phyloP scores from a whole-genome alignment of 1,140 invertebrate species.

The Akabosia matsudoensis region DNA sequence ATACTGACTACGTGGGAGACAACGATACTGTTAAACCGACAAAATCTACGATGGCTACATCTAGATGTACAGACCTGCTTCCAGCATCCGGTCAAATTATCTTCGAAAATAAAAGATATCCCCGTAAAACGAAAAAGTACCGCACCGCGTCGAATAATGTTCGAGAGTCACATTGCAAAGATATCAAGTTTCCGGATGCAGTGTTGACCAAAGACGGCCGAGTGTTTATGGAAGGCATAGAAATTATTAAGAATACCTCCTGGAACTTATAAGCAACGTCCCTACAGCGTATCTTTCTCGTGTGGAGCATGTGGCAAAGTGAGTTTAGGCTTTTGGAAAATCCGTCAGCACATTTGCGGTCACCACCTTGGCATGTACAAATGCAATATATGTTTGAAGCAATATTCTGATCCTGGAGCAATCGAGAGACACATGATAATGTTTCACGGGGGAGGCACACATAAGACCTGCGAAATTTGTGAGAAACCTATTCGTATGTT shows the following conservation, averaged over 20 bases:
- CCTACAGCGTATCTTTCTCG: neutral
- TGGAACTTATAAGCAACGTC: neutral
- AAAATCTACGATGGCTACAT: no score
- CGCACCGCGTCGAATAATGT: neutral
- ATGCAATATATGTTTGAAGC: neutral
- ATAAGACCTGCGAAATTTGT: no score
- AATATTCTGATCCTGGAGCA: neutral
- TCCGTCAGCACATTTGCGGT: neutral
- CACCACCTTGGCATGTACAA: conserved; percentile 14
- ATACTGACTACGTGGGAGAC: neutral
- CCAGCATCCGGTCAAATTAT: neutral
- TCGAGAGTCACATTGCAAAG: neutral
- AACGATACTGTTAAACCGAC: neutral
- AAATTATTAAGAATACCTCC: neutral
- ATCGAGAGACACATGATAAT: no score
- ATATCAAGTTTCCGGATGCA: neutral
- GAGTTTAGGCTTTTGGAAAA: neutral
- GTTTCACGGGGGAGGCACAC: no score
- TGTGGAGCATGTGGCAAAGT: neutral
- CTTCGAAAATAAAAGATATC: neutral
- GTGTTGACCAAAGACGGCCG: neutral
- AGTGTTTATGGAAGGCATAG: neutral
- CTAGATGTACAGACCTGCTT: no score
- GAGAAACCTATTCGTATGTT: no score
- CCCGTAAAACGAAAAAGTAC: neutral